phyloP scores from a whole-genome alignment of 2,888 invertebrate genomes.

The Seira sanloemensis region DNA sequence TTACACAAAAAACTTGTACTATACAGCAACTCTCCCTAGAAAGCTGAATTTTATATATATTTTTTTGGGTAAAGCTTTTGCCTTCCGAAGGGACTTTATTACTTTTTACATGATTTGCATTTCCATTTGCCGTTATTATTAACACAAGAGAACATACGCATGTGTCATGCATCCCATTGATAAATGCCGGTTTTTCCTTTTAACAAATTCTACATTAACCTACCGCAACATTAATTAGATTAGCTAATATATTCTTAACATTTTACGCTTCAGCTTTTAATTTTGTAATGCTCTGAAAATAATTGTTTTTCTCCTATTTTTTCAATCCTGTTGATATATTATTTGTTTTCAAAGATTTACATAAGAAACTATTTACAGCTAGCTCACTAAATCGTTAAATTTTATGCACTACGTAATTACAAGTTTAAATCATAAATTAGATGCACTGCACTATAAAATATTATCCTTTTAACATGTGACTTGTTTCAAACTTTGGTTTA shows the following conservation, averaged over 20 bases:
- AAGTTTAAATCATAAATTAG: not conserved
- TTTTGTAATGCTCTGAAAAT: slow-evolving; percentile 21
- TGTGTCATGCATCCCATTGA: not conserved
- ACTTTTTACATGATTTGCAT: slow-evolving; percentile 38
- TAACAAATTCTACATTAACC: slow-evolving; percentile 8
- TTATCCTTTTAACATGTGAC: slow-evolving; percentile 41
- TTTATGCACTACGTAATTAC: not conserved
- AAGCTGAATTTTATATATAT: not conserved
- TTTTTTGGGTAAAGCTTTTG: slow-evolving; percentile 25
- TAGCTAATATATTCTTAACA: not conserved
- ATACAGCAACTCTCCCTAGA: not conserved
- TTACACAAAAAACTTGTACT: not conserved
- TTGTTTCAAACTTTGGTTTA: slow-evolving; percentile 56
- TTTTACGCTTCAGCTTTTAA: not conserved
- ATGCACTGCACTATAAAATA: slow-evolving; percentile 23
- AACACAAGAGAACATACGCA: not conserved
- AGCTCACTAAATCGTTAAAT: not conserved
- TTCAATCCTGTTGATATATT: slow-evolving; percentile 24
- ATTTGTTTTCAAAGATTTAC: not conserved
- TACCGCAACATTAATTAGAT: slow-evolving; percentile 21
- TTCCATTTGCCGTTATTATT: slow-evolving; percentile 31
- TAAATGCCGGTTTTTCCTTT: slow-evolving; percentile 24
- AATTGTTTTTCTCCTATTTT: slow-evolving; percentile 22
- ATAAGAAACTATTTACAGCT: not conserved
- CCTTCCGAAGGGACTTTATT: not conserved